Evolutionary conservation across 2,113 vertebrate genomes (phyloP).

Genomic region (Cottus gobio): DNA sequence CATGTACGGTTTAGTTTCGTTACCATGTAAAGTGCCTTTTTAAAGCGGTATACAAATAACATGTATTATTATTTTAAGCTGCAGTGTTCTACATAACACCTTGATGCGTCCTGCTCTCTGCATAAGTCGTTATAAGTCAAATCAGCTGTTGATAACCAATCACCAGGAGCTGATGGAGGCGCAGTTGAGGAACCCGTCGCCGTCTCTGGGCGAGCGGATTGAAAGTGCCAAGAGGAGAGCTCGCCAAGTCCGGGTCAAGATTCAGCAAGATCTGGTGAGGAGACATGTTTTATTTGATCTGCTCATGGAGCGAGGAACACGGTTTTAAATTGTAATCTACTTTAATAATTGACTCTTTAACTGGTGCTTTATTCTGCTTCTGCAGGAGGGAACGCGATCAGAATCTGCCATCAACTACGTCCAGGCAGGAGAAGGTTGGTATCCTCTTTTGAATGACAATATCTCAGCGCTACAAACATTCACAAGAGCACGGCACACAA

Average conservation of each 20-base stretch:
- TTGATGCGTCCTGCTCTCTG: background rate
- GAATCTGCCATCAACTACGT: conserved; percentile 73
- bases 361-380: background rate
- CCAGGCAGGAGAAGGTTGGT: conserved; percentile 79
- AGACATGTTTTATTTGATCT: background rate
- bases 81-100: too few relatives aligned
- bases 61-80: too few relatives aligned
- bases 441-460: background rate
- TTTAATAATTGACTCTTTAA: background rate
- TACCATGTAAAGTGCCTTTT: too few relatives aligned
- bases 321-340: background rate
- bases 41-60: too few relatives aligned
- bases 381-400: conserved; percentile 76
- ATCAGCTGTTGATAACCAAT: background rate
- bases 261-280: conserved; percentile 87
- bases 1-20: background rate
- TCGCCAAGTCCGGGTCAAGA: conserved; percentile 90
- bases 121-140: too few relatives aligned
- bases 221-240: conserved; percentile 90
- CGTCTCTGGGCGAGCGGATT: conserved; percentile 87
- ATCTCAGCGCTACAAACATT: background rate
- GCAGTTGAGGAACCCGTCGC: conserved; percentile 83
- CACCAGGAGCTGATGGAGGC: conserved; percentile 86
- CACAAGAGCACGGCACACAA: too few relatives aligned
- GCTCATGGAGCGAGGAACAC: background rate